Conservation (phyloP, 2,113 vertebrate genomes). For the Tachysurus fulvidraco region DNA sequence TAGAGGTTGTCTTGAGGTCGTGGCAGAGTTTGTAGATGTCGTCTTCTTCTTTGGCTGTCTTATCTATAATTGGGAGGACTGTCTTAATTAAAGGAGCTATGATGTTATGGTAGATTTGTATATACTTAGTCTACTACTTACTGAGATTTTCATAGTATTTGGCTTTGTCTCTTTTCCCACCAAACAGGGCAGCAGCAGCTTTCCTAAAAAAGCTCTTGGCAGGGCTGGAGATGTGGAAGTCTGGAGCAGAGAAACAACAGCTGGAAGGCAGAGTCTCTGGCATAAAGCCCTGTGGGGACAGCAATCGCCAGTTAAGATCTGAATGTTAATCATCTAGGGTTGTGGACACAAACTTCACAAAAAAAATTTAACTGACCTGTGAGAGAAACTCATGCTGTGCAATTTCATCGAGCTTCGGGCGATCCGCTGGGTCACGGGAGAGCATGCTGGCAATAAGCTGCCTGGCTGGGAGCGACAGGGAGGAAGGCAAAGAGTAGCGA, state of each 20-base stretch:
- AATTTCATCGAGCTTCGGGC: conserved; percentile 89
- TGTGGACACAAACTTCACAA: neutral
- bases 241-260: conserved; percentile 92
- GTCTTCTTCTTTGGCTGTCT: conserved; percentile 90
- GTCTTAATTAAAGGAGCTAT: neutral
- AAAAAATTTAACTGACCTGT: conserved; percentile 81
- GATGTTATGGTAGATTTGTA: neutral
- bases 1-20: conserved; percentile 86
- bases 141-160: conserved; percentile 93
- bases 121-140: conserved; percentile 71
- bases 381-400: conserved; percentile 91
- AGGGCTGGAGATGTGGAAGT: conserved; percentile 95
- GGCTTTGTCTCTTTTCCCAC: conserved; percentile 94
- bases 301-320: conserved; percentile 17
- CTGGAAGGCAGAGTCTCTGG: conserved; percentile 89
- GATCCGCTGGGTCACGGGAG: conserved; percentile 89
- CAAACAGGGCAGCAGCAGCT: conserved; percentile 94
- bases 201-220: conserved; percentile 98
- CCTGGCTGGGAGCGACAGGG: conserved; percentile 84
- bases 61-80: conserved; percentile 71
- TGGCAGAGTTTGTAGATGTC: conserved; percentile 95
- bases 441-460: conserved; percentile 90
- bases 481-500: conserved; percentile 88
- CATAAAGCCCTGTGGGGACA: conserved; percentile 85
- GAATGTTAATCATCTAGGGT: neutral